These are phyloP conservation scores for Eudyptes chrysolophus DNA, from an alignment of 2,113 vertebrate genomes.

Conservation along the genomic window DNA sequence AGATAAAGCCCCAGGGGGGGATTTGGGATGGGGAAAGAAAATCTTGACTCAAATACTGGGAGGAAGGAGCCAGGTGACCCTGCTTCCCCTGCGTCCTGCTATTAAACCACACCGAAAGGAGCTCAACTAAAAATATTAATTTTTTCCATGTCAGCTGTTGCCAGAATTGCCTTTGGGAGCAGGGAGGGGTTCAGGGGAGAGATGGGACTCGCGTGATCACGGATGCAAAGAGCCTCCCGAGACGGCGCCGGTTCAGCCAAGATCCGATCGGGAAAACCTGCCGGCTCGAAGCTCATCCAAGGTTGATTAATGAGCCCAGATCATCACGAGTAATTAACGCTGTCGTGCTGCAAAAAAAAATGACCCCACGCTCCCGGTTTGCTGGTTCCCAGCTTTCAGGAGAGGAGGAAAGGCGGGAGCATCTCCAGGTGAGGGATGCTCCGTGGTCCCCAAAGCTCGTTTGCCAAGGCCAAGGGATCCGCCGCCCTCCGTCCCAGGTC, in stretches of 20 bases:
- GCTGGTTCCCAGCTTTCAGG: background rate
- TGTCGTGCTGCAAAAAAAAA: background rate
- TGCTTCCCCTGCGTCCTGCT: accelerated
- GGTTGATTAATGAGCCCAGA: background rate
- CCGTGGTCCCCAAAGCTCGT: background rate
- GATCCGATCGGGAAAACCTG: accelerated
- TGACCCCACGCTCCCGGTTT: background rate
- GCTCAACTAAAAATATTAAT: background rate
- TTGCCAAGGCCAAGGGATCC: accelerated
- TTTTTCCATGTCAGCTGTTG: background rate
- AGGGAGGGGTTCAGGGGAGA: no score
- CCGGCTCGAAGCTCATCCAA: accelerated
- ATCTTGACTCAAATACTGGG: accelerated
- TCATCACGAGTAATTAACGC: background rate
- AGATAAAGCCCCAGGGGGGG: background rate
- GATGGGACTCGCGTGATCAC: accelerated
- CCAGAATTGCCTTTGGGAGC: background rate
- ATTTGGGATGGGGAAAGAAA: background rate
- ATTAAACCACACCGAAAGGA: background rate
- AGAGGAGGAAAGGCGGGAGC: background rate
- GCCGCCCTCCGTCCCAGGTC: background rate
- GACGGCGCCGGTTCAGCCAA: background rate
- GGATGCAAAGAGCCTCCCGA: background rate
- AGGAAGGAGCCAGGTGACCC: background rate
- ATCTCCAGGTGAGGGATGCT: background rate